Evolutionary conservation across 2,888 invertebrate genomes (phyloP), one percentile per base, ranked within the genome.

Genomic region (Cheilosia soror): DNA sequence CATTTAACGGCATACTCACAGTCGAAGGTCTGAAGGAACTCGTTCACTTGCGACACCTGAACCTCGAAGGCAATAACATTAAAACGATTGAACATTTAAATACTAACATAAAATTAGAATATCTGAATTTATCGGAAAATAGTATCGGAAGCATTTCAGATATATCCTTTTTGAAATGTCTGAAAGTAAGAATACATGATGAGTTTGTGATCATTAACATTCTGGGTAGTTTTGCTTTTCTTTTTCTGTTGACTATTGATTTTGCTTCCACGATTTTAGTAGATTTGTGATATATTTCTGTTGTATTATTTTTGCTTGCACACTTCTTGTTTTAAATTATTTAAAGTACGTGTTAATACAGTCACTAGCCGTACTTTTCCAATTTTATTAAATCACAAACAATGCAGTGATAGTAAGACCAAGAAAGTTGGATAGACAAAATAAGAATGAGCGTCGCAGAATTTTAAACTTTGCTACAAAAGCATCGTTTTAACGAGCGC

Each of bases 51-150:
- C 95, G 95, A 90, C 96, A 96, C 90, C 93, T 98, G 66, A 97
- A 97, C 92, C 93, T 98, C 87, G 95, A 96, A 92, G 97, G 96
- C 86, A 98, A 98, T 93, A 97, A 96, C 90, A 96, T 98, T 89
- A 98, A 98, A 94, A 95, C 95, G n/a, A 96, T 98, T 90, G 98
- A 98, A 90, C 97, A 97, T 92, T 93, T 98, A 87, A 96, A 96
- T 90, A 95, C 95, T 88, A 98, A 97, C 91, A 93, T 94, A 57
- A 95, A 96, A 90, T 92, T 98, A 91, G 96, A 97, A 90, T 95
- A 96, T 91, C 92, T 98, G 88, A 98, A 98, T 93, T 92, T 98
- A 88, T 97, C 98, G 4, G 97, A 97, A 91, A 98, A 98, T 91
- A 96, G 95, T 90, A 97, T 98, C 89, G 95, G 96, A 69, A 95